Base-by-base conservation (phyloP, 2,888 invertebrate genomes). In the Lycocerus yunnanus region DNA sequence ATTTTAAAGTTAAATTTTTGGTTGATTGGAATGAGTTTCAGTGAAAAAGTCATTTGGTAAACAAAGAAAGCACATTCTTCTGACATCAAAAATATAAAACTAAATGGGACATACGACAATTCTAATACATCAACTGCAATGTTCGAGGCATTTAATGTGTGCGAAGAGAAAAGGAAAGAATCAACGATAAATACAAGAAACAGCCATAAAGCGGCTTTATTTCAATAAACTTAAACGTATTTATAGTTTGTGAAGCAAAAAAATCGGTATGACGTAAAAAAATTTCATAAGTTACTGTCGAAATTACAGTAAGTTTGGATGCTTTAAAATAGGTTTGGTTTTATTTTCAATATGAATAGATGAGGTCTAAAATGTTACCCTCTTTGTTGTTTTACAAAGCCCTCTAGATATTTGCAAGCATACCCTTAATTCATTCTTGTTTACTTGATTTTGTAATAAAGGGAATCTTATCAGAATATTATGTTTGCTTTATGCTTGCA, bases 31-130 rank as follows among this genome's bases (percentile, higher is more conserved):
- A 69, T 69, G 74, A 75, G 71, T 75, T 71, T 75, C 60, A 72
- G 69, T 69, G 69, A 75, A 72, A 71, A 69, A 18, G 69, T 69
- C 71, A 71, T 66, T 67, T 66, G 69, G 66, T 67, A 72, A 61
- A 73, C 72, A 75, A 75, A 69, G 72, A 75, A 76, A 69, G 58
- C 61, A 70, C 74, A 70, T 72, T 77, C 72, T 74, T 77, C 68
- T 63, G 76, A 72, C 74, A 71, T 76, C 77, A 71, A 74, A 72
- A 78, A 79, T 77, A 78, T 78, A 81, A 81, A 81, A 80, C 80
- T 81, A 81, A 81, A 81, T 81, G 80, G 78, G 79, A 80, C 78
- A 75, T 76, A 79, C 77, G 79, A 78, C 80, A 77, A 80, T 80
- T 81, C 76, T 78, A 81, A 81, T 81, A 81, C 79, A 81, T 81